Evolutionary conservation across 1,140 invertebrate species (phyloP).

Genomic region (Samia ricini): DNA sequence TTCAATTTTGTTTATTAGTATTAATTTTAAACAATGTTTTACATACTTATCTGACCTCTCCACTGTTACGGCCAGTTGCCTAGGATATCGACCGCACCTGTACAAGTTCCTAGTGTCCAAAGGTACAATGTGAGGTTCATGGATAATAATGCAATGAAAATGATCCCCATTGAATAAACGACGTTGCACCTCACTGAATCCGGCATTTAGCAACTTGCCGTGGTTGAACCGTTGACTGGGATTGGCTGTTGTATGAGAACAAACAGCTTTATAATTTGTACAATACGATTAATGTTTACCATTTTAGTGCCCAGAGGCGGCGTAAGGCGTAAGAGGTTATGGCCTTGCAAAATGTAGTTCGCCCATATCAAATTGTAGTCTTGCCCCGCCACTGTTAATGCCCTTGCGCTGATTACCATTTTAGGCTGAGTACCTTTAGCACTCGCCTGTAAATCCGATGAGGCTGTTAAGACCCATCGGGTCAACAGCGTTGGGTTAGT

Average conservation of each 20-base stretch:
- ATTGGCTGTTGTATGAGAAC: slow-evolving; percentile 12
- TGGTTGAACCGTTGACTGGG: slow-evolving; percentile 83
- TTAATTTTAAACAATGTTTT: background rate
- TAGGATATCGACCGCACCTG: slow-evolving; percentile 89
- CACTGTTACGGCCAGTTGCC: slow-evolving; percentile 95
- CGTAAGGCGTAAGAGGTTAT: too few relatives aligned
- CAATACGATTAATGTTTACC: too few relatives aligned
- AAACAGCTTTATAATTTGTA: background rate
- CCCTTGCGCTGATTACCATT: too few relatives aligned
- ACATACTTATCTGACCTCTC: slow-evolving; percentile 77
- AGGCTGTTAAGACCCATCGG: too few relatives aligned
- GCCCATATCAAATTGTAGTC: too few relatives aligned
- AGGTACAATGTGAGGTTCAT: slow-evolving; percentile 94
- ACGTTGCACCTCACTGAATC: slow-evolving; percentile 84
- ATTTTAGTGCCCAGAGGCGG: too few relatives aligned
- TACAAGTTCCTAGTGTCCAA: slow-evolving; percentile 95
- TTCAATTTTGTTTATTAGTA: too few relatives aligned
- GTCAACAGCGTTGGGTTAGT: too few relatives aligned
- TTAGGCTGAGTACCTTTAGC: too few relatives aligned
- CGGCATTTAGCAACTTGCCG: slow-evolving; percentile 94
- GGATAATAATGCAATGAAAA: slow-evolving; percentile 86
- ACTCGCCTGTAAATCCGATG: too few relatives aligned
- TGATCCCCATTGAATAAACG: slow-evolving; percentile 88
- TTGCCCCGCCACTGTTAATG: too few relatives aligned
- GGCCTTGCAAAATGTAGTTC: too few relatives aligned